These are phyloP conservation scores for Ovis aries DNA, from an alignment of 2,113 vertebrate genomes.

Conservation along the genomic window ARS-UI_Ramb_v3.0 NC_056063.1:27059501-27060000, in stretches of 20 bases:
- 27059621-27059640: neutral
- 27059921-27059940: neutral
- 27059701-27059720: neutral
- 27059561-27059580: neutral
- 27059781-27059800: neutral
- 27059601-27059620: neutral
- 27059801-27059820: neutral
- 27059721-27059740: conserved; percentile 7
- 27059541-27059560: neutral
- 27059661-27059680: neutral
- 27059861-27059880: neutral
- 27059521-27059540: neutral
- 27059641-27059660: neutral
- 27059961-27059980: neutral
- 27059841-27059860: neutral
- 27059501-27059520: neutral
- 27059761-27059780: neutral
- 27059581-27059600: neutral
- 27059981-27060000: neutral
- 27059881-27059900: neutral
- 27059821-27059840: neutral
- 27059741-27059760: neutral
- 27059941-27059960: neutral
- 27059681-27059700: neutral
- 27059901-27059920: neutral